These are phyloP conservation scores for Neolamprologus multifasciatus DNA, from an alignment of 2,797 vertebrate genomes.

Conservation along the genomic window DNA sequence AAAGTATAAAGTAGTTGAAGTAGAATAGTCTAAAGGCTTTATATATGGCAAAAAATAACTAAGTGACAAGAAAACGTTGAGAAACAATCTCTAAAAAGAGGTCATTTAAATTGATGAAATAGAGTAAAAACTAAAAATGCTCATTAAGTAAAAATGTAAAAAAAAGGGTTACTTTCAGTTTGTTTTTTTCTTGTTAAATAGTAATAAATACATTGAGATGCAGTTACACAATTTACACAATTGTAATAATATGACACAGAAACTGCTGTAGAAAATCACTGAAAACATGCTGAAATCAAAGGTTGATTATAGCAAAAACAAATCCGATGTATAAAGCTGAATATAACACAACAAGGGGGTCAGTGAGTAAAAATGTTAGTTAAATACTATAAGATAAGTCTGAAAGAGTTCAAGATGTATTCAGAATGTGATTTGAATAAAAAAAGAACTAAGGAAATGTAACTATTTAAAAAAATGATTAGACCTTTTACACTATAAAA, in stretches of 20 bases:
- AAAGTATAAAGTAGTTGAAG: neutral
- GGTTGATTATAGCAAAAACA: neutral
- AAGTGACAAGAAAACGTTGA: neutral
- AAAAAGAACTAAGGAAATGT: neutral
- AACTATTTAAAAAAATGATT: neutral
- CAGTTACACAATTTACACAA: conserved; percentile 48
- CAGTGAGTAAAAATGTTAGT: neutral
- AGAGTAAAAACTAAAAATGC: neutral
- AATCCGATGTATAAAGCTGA: neutral
- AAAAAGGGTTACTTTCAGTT: conserved; percentile 78
- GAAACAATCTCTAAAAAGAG: neutral
- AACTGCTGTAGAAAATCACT: too few species aligned
- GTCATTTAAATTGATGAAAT: neutral
- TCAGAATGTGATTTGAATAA: neutral
- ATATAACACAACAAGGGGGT: neutral
- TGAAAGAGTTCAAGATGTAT: neutral
- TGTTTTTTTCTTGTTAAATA: conserved; percentile 84
- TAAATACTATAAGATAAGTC: neutral
- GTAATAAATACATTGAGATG: conserved; percentile 88
- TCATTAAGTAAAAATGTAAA: neutral
- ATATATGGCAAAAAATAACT: neutral
- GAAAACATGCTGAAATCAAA: too few species aligned
- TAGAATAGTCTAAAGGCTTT: neutral
- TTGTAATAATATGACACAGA: too few species aligned
- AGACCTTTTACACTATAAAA: rapidly evolving